A percentile compares a stretch with the other conserved stretches of the same genome.
phyloP scores from a whole-genome alignment of 37 sponge, comb jelly and placozoan genomes.

The Diacarnus erythraeanus region DNA sequence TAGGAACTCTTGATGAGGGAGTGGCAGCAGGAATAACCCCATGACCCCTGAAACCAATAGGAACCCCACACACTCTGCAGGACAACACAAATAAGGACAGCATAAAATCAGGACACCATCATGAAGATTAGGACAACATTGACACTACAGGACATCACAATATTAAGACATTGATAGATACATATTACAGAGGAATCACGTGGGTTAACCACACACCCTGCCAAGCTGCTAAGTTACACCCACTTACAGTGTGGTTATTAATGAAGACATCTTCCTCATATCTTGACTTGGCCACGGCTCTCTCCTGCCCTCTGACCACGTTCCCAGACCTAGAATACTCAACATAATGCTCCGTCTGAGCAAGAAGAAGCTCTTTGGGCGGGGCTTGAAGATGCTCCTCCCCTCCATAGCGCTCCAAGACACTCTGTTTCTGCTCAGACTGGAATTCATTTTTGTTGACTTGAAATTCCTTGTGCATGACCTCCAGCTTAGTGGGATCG shows the following conservation, averaged over 20 bases:
- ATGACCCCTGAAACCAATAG: constrained; percentile 84
- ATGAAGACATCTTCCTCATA: constrained; percentile 93
- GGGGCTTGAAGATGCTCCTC: constrained; percentile 95
- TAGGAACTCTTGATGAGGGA: constrained; percentile 88
- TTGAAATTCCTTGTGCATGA: constrained; percentile 87
- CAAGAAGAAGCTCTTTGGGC: constrained; percentile 86
- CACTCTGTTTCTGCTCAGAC: constrained; percentile 66
- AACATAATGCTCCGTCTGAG: constrained; percentile 96
- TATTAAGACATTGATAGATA: not conserved
- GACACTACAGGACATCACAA: too few species aligned
- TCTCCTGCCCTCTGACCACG: constrained; percentile 94
- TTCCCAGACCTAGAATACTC: constrained; percentile 93
- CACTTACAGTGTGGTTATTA: constrained; percentile 89
- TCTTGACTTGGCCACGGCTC: constrained; percentile 85
- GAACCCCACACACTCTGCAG: constrained; percentile 94
- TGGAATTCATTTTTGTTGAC: constrained; percentile 87
- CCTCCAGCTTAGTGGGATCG: constrained; percentile 94
- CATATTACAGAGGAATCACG: too few species aligned
- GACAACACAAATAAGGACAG: too few species aligned
- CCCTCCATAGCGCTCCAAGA: constrained; percentile 93
- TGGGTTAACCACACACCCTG: not conserved
- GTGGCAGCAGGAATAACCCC: constrained; percentile 98
- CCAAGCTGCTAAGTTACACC: not conserved
- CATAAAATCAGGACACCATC: too few species aligned
- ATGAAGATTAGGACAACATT: too few species aligned